These are phyloP conservation scores for Polymixis lichenea DNA, from an alignment of 2,888 invertebrate species.

Conservation along the genomic window DNA sequence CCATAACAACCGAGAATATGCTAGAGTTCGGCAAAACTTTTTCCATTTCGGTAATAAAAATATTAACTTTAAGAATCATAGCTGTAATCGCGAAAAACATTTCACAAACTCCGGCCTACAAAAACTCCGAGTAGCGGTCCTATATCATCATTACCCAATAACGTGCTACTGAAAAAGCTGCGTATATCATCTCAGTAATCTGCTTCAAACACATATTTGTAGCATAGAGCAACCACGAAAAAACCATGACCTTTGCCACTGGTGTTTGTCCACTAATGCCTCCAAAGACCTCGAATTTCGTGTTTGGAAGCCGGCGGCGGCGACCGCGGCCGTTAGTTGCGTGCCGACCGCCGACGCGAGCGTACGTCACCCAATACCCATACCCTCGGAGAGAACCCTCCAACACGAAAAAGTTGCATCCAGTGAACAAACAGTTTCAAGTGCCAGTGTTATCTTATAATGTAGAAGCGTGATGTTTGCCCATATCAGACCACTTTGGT, in stretches of 20 bases:
- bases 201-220: conserved; percentile 55
- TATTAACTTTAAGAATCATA: conserved; percentile 54
- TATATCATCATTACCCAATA: conserved; percentile 54
- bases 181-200: conserved; percentile 51
- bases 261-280: conserved; percentile 79
- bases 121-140: conserved; percentile 26
- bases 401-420: conserved; percentile 74
- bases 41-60: conserved; percentile 50
- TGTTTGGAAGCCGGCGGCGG: conserved; percentile 77
- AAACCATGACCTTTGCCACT: conserved; percentile 85
- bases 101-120: conserved; percentile 35
- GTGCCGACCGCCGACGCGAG: conserved; percentile 79
- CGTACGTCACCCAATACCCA: conserved; percentile 73
- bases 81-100: conserved; percentile 41
- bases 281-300: conserved; percentile 83
- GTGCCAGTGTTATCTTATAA: conserved; percentile 72
- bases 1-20: conserved; percentile 27
- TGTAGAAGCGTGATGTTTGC: conserved; percentile 75
- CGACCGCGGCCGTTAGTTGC: conserved; percentile 80
- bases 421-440: conserved; percentile 69
- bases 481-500: conserved; percentile 65
- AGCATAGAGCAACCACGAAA: conserved; percentile 62
- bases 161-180: conserved; percentile 31
- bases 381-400: conserved; percentile 61
- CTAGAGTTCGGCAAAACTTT: conserved; percentile 48